Percentiles rank a stretch among this genome's conserved stretches.
phyloP scores from a whole-genome alignment of 2,113 vertebrate species.

The Columbina picui region DNA sequence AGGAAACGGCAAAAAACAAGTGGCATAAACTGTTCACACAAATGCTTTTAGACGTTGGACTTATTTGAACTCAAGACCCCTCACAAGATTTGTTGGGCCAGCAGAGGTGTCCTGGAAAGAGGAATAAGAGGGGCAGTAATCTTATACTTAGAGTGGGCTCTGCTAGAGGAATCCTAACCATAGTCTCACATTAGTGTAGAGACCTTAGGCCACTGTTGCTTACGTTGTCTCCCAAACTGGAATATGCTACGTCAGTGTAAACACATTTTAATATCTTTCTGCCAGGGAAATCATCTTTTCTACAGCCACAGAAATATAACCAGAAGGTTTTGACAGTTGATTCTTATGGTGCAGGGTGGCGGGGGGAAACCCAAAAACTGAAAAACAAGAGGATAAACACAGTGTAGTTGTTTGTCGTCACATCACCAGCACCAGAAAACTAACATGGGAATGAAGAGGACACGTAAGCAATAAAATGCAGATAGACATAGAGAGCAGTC shows the following conservation, averaged over 20 bases:
- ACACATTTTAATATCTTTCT: not conserved
- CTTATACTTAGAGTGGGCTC: not conserved
- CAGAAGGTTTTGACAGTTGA: not conserved
- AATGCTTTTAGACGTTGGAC: not conserved
- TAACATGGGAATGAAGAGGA: not conserved
- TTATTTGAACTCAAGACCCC: not conserved
- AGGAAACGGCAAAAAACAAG: not conserved
- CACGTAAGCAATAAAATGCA: not conserved
- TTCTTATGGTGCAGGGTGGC: not conserved
- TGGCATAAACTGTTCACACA: not conserved
- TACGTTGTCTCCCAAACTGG: not conserved
- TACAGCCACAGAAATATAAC: not conserved
- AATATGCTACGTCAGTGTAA: not conserved
- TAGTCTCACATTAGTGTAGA: not conserved
- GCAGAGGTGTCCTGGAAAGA: not conserved
- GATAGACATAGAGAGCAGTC: not conserved
- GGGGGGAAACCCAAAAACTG: not conserved
- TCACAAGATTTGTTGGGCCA: not conserved
- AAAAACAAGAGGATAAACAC: too few species aligned
- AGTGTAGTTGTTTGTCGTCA: too few species aligned
- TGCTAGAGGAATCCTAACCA: not conserved
- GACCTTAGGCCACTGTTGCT: not conserved
- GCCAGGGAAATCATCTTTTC: not conserved
- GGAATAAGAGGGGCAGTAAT: not conserved
- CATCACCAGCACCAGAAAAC: not conserved